A percentile compares a stretch with the other conserved stretches of the same genome.
These are phyloP conservation scores for Peromyscus californicus DNA, from an alignment of 2,113 vertebrate genomes.

Conservation along the genomic window DNA sequence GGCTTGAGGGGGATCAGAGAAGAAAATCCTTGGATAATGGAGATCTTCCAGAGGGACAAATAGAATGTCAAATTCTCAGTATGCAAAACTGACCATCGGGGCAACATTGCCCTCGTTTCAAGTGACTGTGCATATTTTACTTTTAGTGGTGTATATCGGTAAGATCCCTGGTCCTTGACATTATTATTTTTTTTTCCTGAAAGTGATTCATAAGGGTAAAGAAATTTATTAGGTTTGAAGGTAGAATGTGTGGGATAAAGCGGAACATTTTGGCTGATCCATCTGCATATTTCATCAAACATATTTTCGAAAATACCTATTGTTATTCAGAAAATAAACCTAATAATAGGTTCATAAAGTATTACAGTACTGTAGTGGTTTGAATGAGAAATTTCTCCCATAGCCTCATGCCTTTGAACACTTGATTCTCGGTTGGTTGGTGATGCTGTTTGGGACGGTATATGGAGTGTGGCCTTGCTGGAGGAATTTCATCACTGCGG, in stretches of 20 bases:
- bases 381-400: not conserved
- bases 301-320: not conserved
- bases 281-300: not conserved
- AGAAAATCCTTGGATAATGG: not conserved
- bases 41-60: not conserved
- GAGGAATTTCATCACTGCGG: not conserved
- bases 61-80: no score
- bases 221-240: not conserved
- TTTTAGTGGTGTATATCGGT: not conserved
- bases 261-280: not conserved
- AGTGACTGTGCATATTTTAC: not conserved
- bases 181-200: not conserved
- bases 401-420: not conserved
- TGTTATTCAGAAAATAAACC: not conserved
- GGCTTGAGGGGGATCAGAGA: not conserved
- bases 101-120: fast-evolving
- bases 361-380: no score
- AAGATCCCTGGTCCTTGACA: not conserved
- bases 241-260: not conserved
- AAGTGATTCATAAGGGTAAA: not conserved
- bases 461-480: not conserved
- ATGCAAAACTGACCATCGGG: fast-evolving
- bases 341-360: not conserved
- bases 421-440: not conserved
- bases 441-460: not conserved